Evolutionary conservation across 2,888 invertebrate species (phyloP).

Genomic region (Andrena dorsata): DNA sequence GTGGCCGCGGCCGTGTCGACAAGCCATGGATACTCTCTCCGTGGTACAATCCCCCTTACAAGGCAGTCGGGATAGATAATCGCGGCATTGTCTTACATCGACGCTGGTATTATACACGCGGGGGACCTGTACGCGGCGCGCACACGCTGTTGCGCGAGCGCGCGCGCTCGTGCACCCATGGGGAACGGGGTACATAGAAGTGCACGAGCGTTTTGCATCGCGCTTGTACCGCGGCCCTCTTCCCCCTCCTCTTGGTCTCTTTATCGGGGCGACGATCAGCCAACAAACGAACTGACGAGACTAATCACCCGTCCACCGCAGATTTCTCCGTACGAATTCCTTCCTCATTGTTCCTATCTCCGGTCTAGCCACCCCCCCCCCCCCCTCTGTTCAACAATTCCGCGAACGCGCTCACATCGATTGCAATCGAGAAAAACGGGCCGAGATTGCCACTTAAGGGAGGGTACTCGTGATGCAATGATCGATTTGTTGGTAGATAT

Average conservation of each 20-base stretch:
- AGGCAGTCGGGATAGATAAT: constrained; percentile 79
- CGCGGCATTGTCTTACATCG: constrained; percentile 81
- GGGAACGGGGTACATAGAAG: constrained; percentile 17
- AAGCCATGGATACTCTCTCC: constrained; percentile 68
- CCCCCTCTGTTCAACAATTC: constrained; percentile 7
- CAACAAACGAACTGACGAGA: constrained; percentile 66
- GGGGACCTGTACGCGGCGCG: constrained; percentile 29
- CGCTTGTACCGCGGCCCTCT: constrained; percentile 28
- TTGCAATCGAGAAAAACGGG: neutral
- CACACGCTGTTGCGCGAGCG: constrained; percentile 8
- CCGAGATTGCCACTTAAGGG: constrained; percentile 3
- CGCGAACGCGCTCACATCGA: constrained; percentile 2
- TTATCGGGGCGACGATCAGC: constrained; percentile 65
- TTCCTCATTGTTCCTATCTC: constrained; percentile 46
- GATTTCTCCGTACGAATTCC: constrained; percentile 65
- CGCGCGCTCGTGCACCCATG: constrained; percentile 12
- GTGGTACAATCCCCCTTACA: constrained; percentile 69
- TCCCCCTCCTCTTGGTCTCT: constrained; percentile 20
- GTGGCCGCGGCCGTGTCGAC: constrained; percentile 73
- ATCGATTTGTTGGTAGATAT: neutral
- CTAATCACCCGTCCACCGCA: constrained; percentile 67
- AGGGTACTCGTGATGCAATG: neutral
- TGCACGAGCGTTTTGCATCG: constrained; percentile 62
- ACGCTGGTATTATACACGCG: constrained; percentile 69
- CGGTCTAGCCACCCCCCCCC: neutral